A percentile compares a stretch with the other conserved stretches of the same genome.
phyloP scores from a whole-genome alignment of 2,888 invertebrate genomes.

The Zootermopsis nevadensis region DNA sequence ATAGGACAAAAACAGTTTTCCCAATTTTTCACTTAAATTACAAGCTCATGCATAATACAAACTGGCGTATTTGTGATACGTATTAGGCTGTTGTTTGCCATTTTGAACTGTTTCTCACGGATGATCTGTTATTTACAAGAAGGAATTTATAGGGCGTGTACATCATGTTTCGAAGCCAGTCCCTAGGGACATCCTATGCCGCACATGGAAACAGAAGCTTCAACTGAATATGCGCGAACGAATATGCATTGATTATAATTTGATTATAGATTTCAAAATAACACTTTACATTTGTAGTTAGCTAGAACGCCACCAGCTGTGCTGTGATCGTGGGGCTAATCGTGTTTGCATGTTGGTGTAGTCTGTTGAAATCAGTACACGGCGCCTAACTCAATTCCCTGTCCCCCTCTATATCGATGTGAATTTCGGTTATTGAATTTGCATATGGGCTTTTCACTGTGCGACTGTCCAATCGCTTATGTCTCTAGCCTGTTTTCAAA shows the following conservation, averaged over 20 bases:
- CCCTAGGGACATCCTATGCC: background rate
- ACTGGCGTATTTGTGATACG: too few relatives aligned
- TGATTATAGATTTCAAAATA: conserved; percentile 41
- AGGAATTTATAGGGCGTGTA: background rate
- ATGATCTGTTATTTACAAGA: background rate
- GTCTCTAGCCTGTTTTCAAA: too few relatives aligned
- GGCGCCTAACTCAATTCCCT: conserved; percentile 12
- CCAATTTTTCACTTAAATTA: too few relatives aligned
- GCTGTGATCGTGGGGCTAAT: conserved; percentile 12
- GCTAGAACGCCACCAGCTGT: conserved; percentile 34
- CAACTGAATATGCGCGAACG: conserved; percentile 1
- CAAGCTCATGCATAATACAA: too few relatives aligned
- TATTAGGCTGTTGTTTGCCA: background rate
- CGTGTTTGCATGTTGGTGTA: conserved; percentile 25
- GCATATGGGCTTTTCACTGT: background rate
- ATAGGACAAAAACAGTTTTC: too few relatives aligned
- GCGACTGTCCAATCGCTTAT: too few relatives aligned
- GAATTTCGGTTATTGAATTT: conserved; percentile 32
- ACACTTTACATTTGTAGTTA: conserved; percentile 41
- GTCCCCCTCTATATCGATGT: conserved; percentile 23
- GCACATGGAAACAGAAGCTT: background rate
- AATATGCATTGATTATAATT: conserved; percentile 41
- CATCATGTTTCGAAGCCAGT: background rate
- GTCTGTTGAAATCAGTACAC: conserved; percentile 22
- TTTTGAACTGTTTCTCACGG: background rate